Percentiles rank a stretch among this genome's conserved stretches.
Evolutionary conservation across 2,113 vertebrate species (phyloP).

Genomic region (Hystrix cristata): DNA sequence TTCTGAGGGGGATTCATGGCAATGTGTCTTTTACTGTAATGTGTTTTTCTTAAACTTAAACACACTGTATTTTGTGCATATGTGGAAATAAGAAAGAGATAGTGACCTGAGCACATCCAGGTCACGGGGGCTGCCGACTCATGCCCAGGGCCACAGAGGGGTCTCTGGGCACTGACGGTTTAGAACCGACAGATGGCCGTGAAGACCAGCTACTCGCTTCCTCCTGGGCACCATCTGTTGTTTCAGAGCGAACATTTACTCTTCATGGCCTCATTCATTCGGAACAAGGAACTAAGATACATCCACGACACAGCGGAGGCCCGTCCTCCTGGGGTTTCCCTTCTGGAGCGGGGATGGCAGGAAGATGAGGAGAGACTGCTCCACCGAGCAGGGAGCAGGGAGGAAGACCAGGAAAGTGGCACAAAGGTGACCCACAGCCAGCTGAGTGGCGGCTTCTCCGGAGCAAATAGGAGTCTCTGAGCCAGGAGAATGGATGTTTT

Average conservation of each 20-base stretch:
- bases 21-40: too few relatives aligned
- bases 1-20: too few relatives aligned
- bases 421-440: neutral
- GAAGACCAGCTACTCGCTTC: neutral
- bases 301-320: rapidly evolving
- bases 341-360: neutral
- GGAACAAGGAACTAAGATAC: neutral
- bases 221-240: neutral
- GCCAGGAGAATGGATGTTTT: neutral
- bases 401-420: neutral
- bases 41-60: too few relatives aligned
- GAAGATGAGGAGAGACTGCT: neutral
- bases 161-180: neutral
- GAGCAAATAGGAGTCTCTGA: neutral
- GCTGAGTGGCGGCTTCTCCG: neutral
- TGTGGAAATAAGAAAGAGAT: neutral
- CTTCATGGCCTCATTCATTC: neutral
- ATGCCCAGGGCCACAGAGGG: neutral
- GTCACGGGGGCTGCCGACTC: neutral
- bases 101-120: too few relatives aligned
- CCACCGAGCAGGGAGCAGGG: too few relatives aligned
- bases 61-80: too few relatives aligned
- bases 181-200: neutral
- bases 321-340: neutral
- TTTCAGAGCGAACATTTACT: neutral